Conservation (phyloP, 2,113 vertebrate genomes). For the Pycnonotus jocosus region DNA sequence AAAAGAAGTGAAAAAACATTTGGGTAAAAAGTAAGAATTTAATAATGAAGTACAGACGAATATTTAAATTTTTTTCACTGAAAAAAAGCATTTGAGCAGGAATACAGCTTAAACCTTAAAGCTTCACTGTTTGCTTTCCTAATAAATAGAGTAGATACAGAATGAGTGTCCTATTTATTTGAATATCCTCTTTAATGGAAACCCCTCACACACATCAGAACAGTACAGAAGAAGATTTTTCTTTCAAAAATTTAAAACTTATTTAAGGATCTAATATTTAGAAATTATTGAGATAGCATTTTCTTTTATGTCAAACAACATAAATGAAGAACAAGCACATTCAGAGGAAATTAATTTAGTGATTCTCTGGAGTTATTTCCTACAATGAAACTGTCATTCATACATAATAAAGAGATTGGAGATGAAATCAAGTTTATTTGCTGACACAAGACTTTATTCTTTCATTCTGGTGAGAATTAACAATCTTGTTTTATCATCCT, state of each 20-base stretch:
- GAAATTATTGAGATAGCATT: neutral
- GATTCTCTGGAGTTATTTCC: neutral
- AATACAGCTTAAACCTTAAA: neutral
- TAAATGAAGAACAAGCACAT: conserved; percentile 8
- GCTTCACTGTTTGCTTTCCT: neutral
- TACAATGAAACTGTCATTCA: conserved; percentile 12
- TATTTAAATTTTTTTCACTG: neutral
- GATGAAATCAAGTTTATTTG: neutral
- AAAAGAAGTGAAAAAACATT: neutral
- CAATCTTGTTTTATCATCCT: neutral
- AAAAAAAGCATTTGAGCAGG: neutral
- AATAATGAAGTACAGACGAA: neutral
- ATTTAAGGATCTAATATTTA: neutral
- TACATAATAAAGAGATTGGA: neutral
- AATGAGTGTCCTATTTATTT: neutral
- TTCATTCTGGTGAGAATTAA: neutral
- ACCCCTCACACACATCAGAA: neutral
- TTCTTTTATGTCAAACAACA: neutral
- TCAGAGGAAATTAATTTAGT: conserved; percentile 20
- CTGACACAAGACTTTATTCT: neutral
- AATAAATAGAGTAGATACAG: neutral
- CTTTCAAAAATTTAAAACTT: neutral
- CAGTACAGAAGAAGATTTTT: neutral
- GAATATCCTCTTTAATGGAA: neutral
- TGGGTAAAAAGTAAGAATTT: neutral